Conservation (phyloP, 2,797 vertebrate genomes). For the Enteromius trimaculatus region DNA sequence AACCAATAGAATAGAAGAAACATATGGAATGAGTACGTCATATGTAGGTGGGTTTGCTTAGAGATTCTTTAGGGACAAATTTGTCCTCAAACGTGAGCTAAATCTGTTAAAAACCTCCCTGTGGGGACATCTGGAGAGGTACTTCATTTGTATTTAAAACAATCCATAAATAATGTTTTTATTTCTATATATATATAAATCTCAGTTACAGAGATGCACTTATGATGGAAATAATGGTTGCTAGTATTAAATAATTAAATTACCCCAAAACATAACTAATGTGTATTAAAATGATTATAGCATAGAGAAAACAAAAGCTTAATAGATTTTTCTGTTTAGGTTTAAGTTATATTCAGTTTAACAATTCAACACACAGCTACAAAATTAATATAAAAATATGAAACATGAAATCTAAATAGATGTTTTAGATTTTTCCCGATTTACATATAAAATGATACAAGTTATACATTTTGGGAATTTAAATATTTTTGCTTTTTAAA, state of each 20-base stretch:
- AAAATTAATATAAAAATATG: not conserved
- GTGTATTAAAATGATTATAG: not conserved
- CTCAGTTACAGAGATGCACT: not conserved
- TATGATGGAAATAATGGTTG: not conserved
- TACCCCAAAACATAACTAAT: not conserved
- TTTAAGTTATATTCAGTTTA: not conserved
- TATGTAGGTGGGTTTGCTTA: slow-evolving; percentile 9
- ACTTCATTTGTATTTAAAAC: slow-evolving; percentile 1
- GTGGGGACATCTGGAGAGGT: slow-evolving; percentile 16
- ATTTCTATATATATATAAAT: not conserved
- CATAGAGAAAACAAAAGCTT: not conserved
- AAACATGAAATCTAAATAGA: not conserved
- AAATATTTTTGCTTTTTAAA: not conserved
- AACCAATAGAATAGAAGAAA: not conserved
- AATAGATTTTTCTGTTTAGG: not conserved
- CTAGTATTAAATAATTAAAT: not conserved
- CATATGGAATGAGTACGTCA: not conserved
- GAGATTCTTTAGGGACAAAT: not conserved
- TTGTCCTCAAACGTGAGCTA: not conserved
- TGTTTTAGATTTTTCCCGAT: too few species aligned
- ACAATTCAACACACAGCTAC: not conserved
- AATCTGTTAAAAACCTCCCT: slow-evolving; percentile 12
- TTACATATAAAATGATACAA: not conserved
- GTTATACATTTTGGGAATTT: not conserved
- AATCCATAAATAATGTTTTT: slow-evolving; percentile 18